Conservation (phyloP, 1,140 invertebrate species). For the Dendrolimus punctatus region DNA sequence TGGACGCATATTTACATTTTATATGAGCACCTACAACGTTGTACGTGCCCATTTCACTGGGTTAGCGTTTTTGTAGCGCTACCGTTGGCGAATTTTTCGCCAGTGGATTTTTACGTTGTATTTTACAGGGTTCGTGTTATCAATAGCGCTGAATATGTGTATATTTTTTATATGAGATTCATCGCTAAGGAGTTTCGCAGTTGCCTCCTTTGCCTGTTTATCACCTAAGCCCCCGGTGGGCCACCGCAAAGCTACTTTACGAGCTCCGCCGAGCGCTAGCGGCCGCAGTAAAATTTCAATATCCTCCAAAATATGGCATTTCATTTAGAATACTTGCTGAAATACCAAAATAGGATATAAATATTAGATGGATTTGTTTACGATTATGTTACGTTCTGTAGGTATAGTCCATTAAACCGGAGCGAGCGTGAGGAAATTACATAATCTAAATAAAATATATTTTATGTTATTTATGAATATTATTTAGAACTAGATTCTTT, state of each 20-base stretch:
- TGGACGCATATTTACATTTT: conserved; percentile 32
- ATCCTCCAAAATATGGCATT: conserved; percentile 31
- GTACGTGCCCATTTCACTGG: conserved; percentile 13
- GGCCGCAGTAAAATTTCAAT: conserved; percentile 36
- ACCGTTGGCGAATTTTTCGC: conserved; percentile 8
- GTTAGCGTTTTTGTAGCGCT: conserved; percentile 17
- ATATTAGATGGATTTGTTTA: conserved; percentile 20
- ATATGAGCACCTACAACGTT: conserved; percentile 18
- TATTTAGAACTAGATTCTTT: too few relatives aligned
- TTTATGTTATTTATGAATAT: too few relatives aligned
- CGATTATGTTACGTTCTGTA: conserved; percentile 9
- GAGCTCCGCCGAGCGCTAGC: conserved; percentile 10
- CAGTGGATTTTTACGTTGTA: conserved; percentile 8
- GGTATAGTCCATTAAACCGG: background rate
- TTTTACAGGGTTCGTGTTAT: conserved; percentile 9
- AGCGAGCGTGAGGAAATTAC: too few relatives aligned
- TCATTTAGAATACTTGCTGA: conserved; percentile 21
- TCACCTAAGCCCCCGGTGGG: conserved; percentile 3
- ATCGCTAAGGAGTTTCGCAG: conserved; percentile 12
- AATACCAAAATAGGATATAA: conserved; percentile 19
- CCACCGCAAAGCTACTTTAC: conserved; percentile 13
- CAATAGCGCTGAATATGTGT: conserved; percentile 1
- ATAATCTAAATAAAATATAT: too few relatives aligned
- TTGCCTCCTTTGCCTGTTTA: conserved; percentile 13
- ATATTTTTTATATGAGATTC: conserved; percentile 16